Evolutionary conservation across 2,113 vertebrate genomes (phyloP).

Genomic region (Leucopsar rothschildi): DNA sequence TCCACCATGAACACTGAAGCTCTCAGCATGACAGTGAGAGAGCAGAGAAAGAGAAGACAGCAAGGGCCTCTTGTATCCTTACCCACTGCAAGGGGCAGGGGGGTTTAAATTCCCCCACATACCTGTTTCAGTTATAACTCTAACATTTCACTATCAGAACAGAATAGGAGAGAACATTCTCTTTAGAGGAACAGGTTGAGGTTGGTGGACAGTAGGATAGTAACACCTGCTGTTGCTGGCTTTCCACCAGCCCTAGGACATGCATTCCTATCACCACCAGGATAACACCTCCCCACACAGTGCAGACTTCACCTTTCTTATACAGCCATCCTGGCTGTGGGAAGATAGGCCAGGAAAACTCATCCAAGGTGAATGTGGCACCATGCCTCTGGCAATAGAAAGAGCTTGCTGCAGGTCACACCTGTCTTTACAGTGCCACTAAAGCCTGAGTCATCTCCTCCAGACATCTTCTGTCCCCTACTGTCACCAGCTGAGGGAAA

Average conservation of each 20-base stretch:
- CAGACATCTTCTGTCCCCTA: neutral
- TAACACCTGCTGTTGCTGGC: neutral
- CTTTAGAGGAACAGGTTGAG: neutral
- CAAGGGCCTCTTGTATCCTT: neutral
- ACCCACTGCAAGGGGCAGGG: neutral
- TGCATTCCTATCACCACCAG: neutral
- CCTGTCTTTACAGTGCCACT: neutral
- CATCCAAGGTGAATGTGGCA: neutral
- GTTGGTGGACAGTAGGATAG: neutral
- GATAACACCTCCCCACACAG: neutral
- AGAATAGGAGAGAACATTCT: neutral
- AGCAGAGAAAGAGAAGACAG: neutral
- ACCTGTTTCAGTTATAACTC: neutral
- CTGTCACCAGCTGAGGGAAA: neutral
- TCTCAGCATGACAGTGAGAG: accelerated
- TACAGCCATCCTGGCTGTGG: neutral
- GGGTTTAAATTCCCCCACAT: neutral
- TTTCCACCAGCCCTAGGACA: neutral
- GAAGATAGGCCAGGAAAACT: neutral
- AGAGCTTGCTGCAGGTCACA: neutral
- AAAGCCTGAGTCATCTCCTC: neutral
- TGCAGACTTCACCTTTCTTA: neutral
- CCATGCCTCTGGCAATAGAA: neutral
- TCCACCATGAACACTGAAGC: neutral
- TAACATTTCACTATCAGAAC: neutral